These are phyloP conservation scores for Epizoanthus fatuus DNA, from an alignment of 92 coral and sea anemone species.

Conservation along the genomic window DNA sequence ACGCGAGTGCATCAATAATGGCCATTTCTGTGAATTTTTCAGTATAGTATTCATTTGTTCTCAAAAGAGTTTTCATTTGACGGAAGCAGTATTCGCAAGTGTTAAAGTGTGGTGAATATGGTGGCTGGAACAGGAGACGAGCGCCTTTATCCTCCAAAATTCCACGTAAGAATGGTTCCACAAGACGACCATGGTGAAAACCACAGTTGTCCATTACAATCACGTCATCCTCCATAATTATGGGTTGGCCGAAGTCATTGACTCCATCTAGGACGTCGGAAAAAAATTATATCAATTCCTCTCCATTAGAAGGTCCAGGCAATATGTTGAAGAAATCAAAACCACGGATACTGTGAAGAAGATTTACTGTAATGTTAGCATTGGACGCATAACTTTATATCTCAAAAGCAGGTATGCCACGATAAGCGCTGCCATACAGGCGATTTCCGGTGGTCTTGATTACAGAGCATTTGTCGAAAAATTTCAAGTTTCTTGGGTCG, in stretches of 20 bases:
- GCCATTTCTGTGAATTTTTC: conserved; percentile 52
- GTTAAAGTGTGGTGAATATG: conserved; percentile 59
- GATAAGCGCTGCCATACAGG: no score
- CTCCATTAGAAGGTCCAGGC: conserved; percentile 52
- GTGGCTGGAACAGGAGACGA: conserved; percentile 60
- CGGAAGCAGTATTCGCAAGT: conserved; percentile 60
- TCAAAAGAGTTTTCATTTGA: conserved; percentile 43
- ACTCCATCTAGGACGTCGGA: conserved; percentile 25
- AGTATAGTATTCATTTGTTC: conserved; percentile 54
- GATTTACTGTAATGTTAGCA: not conserved
- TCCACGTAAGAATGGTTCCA: conserved; percentile 40
- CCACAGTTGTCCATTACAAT: conserved; percentile 31
- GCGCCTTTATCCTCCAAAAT: conserved; percentile 46
- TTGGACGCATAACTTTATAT: conserved; percentile 59
- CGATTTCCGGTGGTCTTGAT: not conserved
- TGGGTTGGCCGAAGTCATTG: conserved; percentile 42
- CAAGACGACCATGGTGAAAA: not conserved
- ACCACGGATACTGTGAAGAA: conserved; percentile 50
- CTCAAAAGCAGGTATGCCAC: conserved; percentile 64
- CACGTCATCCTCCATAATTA: conserved; percentile 37
- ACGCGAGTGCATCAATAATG: conserved; percentile 47
- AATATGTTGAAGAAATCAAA: conserved; percentile 47
- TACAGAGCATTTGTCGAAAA: not conserved
- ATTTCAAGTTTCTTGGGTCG: conserved; percentile 4
- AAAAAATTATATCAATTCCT: conserved; percentile 55